Conservation (phyloP, 2,113 vertebrate species). For the Syngnathoides biaculeatus region DNA sequence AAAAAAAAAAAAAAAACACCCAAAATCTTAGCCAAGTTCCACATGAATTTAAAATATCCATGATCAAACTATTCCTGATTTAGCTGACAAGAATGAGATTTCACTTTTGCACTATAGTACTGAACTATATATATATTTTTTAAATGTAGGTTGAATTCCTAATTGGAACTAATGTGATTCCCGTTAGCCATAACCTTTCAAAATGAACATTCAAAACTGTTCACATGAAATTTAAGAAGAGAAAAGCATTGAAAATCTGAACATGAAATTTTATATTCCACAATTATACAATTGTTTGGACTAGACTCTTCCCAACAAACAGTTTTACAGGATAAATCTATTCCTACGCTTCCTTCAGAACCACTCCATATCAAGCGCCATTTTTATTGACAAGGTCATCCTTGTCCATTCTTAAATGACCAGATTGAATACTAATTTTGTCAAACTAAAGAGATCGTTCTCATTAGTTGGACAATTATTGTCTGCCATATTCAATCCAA, state of each 20-base stretch:
- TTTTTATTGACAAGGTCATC: slow-evolving; percentile 57
- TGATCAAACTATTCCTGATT: too few species aligned
- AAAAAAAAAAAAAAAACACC: neutral
- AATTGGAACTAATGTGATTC: neutral
- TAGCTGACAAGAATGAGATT: too few species aligned
- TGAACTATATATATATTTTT: too few species aligned
- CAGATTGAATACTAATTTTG: slow-evolving; percentile 61
- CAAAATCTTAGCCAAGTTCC: neutral
- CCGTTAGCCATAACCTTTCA: neutral
- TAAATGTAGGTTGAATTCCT: too few species aligned
- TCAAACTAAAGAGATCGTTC: slow-evolving; percentile 64
- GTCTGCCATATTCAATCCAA: slow-evolving; percentile 62
- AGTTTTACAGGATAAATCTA: neutral
- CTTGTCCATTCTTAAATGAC: slow-evolving; percentile 50
- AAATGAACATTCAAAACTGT: neutral
- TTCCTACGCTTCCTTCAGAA: neutral
- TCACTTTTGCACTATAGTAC: too few species aligned
- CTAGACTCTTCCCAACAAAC: neutral
- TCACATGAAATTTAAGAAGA: slow-evolving; percentile 4
- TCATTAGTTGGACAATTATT: slow-evolving; percentile 69
- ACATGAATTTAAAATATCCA: too few species aligned
- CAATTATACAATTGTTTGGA: slow-evolving; percentile 4
- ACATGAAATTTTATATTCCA: slow-evolving; percentile 26
- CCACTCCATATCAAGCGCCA: neutral
- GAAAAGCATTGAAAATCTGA: slow-evolving; percentile 1